Evolutionary conservation across 2,888 invertebrate species (phyloP).

Genomic region (Listrodromus nycthemerus): DNA sequence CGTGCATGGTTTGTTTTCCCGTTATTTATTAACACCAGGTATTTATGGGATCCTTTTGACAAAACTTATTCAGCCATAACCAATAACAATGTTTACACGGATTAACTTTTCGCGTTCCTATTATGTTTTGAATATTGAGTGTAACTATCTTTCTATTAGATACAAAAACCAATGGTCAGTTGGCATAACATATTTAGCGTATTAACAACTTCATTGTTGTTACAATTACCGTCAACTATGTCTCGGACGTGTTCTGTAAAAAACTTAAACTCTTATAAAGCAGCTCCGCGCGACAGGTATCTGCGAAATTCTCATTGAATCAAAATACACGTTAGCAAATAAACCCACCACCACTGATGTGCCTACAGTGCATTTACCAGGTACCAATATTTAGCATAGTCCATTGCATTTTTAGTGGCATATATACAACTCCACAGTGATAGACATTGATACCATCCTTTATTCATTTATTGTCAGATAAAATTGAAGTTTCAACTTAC

Average conservation of each 20-base stretch:
- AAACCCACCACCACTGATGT: neutral
- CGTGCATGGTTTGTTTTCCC: neutral
- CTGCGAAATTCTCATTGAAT: neutral
- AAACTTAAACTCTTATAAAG: neutral
- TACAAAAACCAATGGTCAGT: neutral
- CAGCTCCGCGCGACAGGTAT: neutral
- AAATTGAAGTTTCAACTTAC: neutral
- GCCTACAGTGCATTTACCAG: constrained; percentile 21
- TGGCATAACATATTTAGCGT: neutral
- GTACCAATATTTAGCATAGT: neutral
- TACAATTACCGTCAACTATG: constrained; percentile 7
- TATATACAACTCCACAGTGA: neutral
- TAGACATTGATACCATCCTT: neutral
- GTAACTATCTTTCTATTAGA: neutral
- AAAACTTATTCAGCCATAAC: constrained; percentile 3
- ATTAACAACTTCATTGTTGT: neutral
- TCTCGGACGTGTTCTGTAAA: constrained; percentile 7
- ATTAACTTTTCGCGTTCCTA: neutral
- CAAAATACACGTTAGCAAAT: neutral
- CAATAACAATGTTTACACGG: constrained; percentile 11
- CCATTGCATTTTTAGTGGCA: neutral
- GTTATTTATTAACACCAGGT: neutral
- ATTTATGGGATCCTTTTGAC: constrained; percentile 5
- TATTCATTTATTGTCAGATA: neutral
- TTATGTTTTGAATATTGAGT: neutral